These are phyloP conservation scores for Microchirus variegatus DNA, from an alignment of 2,797 vertebrate genomes.

Conservation along the genomic window DNA sequence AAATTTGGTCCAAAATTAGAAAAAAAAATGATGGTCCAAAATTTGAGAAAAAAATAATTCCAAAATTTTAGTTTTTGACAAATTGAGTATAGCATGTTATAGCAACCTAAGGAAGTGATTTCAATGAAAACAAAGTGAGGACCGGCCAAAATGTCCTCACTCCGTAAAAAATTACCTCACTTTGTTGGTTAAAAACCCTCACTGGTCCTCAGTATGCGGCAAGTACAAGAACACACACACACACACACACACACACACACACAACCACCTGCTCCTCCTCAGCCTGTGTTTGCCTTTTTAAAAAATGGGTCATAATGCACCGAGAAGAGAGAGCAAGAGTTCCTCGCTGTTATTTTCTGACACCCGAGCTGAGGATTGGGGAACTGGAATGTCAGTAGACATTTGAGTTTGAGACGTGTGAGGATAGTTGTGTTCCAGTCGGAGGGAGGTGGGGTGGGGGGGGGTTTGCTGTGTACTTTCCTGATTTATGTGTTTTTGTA, in stretches of 20 bases:
- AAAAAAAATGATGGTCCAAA: too few relatives aligned
- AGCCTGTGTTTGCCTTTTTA: conserved; percentile 68
- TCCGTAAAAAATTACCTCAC: too few relatives aligned
- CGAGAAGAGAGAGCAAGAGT: conserved; percentile 26
- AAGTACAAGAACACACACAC: conserved; percentile 40
- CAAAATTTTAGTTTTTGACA: too few relatives aligned
- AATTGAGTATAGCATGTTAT: too few relatives aligned
- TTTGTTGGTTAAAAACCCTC: too few relatives aligned
- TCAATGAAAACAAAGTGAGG: too few relatives aligned
- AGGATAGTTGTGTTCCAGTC: conserved; percentile 62
- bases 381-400: conserved; percentile 70
- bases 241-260: neutral
- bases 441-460: too few relatives aligned
- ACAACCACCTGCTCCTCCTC: conserved; percentile 76
- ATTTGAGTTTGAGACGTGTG: conserved; percentile 68
- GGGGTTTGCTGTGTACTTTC: conserved; percentile 58
- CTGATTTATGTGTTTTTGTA: conserved; percentile 75
- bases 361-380: conserved; percentile 71
- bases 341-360: conserved; percentile 74
- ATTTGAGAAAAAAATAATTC: too few relatives aligned
- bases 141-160: too few relatives aligned
- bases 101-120: too few relatives aligned
- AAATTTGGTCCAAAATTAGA: too few relatives aligned
- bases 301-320: conserved; percentile 64
- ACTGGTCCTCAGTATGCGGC: too few relatives aligned